Evolutionary conservation across 2,888 invertebrate species (phyloP).

Genomic region (Sarcophaga caerulescens): DNA sequence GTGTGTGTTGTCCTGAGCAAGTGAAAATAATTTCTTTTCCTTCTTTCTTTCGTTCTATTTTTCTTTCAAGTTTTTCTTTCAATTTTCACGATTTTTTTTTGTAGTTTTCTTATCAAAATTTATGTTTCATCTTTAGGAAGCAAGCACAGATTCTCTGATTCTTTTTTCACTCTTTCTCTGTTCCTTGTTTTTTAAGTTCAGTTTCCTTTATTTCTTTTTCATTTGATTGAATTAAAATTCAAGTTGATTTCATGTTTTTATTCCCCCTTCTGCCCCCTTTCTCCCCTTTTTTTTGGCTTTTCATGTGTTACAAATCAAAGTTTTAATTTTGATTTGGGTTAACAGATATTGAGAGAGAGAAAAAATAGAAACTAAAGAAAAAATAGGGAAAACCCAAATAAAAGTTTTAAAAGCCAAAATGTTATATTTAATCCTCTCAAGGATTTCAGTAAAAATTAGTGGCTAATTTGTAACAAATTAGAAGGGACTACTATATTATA

Average conservation of each 20-base stretch:
- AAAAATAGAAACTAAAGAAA: too few relatives aligned
- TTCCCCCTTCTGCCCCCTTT: not conserved
- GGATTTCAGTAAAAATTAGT: not conserved
- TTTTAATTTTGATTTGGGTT: slow-evolving; percentile 48
- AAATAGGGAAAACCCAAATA: not conserved
- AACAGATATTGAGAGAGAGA: slow-evolving; percentile 6
- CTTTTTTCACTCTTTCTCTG: too few relatives aligned
- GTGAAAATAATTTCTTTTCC: slow-evolving; percentile 52
- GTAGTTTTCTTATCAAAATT: slow-evolving; percentile 1
- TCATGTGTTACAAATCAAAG: slow-evolving; percentile 48
- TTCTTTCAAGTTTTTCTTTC: slow-evolving; percentile 38
- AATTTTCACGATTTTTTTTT: slow-evolving; percentile 29
- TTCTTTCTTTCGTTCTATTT: not conserved
- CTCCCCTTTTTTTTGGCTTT: not conserved
- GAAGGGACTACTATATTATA: not conserved
- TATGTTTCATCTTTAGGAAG: not conserved
- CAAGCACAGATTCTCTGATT: not conserved
- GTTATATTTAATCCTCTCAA: not conserved
- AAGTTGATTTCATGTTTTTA: slow-evolving; percentile 20
- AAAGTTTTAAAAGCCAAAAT: not conserved
- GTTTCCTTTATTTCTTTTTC: not conserved
- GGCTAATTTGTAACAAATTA: not conserved
- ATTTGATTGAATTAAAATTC: slow-evolving; percentile 36
- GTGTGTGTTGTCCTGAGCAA: slow-evolving; percentile 35
- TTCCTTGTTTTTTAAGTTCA: too few relatives aligned